Evolutionary conservation across 2,113 vertebrate genomes (phyloP).

Genomic region (Gobius niger): DNA sequence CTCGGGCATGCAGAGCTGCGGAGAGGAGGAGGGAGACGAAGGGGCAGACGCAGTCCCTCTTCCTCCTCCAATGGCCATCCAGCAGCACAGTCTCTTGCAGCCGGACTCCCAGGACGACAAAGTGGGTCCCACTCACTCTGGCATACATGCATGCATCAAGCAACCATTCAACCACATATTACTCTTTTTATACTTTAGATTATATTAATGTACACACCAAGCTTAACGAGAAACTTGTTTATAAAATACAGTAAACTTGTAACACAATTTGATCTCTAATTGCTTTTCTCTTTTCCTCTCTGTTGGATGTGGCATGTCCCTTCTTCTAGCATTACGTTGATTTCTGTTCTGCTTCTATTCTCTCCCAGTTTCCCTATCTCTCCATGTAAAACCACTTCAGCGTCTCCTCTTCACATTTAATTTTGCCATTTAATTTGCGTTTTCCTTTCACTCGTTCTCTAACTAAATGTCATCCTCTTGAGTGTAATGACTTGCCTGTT

Average conservation of each 20-base stretch:
- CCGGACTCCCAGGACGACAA: conserved; percentile 96
- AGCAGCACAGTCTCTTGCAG: conserved; percentile 97
- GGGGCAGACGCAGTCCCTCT: conserved; percentile 91
- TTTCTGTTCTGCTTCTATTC: conserved; percentile 94
- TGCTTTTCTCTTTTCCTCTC: conserved; percentile 63
- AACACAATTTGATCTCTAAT: conserved; percentile 61
- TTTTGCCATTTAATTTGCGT: conserved; percentile 28
- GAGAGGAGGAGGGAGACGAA: conserved; percentile 97
- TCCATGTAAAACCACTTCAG: conserved; percentile 82
- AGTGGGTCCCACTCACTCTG: conserved; percentile 72
- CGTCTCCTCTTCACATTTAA: conserved; percentile 30
- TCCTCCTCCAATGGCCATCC: conserved; percentile 98
- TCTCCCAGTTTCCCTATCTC: conserved; percentile 92
- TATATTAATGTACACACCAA: too few species aligned
- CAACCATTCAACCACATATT: neutral
- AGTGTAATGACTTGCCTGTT: conserved; percentile 31
- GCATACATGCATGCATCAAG: neutral
- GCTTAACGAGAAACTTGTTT: neutral
- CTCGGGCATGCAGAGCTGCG: conserved; percentile 99
- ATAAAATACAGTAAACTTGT: neutral
- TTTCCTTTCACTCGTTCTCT: conserved; percentile 7
- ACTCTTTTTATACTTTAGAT: too few species aligned
- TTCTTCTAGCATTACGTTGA: conserved; percentile 91
- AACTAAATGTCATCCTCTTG: conserved; percentile 28
- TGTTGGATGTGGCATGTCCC: conserved; percentile 71